Conservation (phyloP, 2,888 invertebrate genomes). For the Chromoteleia sp. region DNA sequence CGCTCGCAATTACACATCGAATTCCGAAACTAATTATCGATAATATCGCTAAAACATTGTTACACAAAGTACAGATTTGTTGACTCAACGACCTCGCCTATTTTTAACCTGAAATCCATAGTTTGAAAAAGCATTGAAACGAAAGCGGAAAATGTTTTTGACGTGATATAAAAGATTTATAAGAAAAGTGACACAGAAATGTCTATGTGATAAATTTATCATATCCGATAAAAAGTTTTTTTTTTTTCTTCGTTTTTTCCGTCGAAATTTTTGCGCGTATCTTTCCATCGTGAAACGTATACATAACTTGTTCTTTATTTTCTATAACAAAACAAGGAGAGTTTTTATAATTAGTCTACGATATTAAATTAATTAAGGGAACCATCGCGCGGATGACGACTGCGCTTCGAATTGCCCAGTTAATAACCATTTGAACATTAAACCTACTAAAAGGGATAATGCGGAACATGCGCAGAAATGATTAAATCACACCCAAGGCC, state of each 20-base stretch:
- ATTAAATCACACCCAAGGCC: constrained; percentile 52
- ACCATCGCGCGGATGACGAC: constrained; percentile 4
- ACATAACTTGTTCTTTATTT: no score
- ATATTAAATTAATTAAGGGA: constrained; percentile 8
- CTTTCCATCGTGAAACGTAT: no score
- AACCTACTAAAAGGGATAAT: constrained; percentile 23
- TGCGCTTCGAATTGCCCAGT: constrained; percentile 6
- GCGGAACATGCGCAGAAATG: constrained; percentile 23
- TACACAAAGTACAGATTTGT: constrained; percentile 8
- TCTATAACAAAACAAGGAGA: no score
- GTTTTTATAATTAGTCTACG: neutral
- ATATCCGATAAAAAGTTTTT: neutral
- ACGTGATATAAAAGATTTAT: constrained; percentile 12
- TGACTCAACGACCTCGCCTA: neutral
- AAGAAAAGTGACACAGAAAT: neutral
- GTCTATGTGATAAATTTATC: constrained; percentile 12
- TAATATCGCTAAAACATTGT: constrained; percentile 27
- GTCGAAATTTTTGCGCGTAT: neutral
- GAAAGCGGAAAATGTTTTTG: neutral
- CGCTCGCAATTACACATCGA: constrained; percentile 23
- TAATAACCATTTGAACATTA: constrained; percentile 20
- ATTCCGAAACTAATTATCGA: constrained; percentile 31
- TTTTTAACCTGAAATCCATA: neutral
- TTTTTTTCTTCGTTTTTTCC: neutral
- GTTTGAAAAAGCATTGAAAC: constrained; percentile 3